These are phyloP conservation scores for Sycophila texana DNA, from an alignment of 2,888 invertebrate genomes.

Conservation along the genomic window DNA sequence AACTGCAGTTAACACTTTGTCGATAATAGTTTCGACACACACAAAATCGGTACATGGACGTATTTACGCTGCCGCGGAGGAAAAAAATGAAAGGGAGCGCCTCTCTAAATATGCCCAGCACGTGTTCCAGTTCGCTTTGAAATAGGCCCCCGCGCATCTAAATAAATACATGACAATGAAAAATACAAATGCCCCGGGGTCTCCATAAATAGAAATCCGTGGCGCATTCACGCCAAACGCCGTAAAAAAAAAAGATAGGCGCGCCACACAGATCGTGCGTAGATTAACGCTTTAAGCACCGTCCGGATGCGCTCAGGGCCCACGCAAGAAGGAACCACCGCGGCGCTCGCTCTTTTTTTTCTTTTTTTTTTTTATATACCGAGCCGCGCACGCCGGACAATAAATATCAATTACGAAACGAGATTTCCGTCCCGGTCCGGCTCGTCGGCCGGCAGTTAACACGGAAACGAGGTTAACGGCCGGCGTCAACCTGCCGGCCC, in stretches of 20 bases:
- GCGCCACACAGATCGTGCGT: too few species aligned
- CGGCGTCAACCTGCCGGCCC: not conserved
- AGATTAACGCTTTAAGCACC: not conserved
- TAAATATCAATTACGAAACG: constrained; percentile 47
- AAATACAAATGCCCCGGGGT: too few species aligned
- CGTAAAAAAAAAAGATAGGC: not conserved
- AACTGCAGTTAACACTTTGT: too few species aligned
- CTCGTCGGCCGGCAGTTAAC: constrained; percentile 33
- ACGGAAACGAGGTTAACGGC: constrained; percentile 40
- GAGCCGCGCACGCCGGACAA: constrained; percentile 1
- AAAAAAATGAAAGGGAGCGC: too few species aligned
- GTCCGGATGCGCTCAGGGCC: not conserved
- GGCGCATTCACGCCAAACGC: not conserved
- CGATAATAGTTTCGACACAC: too few species aligned
- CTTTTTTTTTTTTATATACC: not conserved
- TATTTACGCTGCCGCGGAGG: too few species aligned
- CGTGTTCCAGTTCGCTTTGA: too few species aligned
- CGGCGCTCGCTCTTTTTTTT: not conserved
- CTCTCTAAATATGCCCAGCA: too few species aligned
- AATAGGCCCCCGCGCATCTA: too few species aligned
- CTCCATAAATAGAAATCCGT: not conserved
- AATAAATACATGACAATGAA: too few species aligned
- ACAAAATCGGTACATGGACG: too few species aligned
- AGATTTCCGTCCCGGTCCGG: constrained; percentile 40
- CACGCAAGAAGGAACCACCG: not conserved